These are phyloP conservation scores for Eulemur rubriventer DNA, from an alignment of 2,797 vertebrate species.

Conservation along the genomic window DNA sequence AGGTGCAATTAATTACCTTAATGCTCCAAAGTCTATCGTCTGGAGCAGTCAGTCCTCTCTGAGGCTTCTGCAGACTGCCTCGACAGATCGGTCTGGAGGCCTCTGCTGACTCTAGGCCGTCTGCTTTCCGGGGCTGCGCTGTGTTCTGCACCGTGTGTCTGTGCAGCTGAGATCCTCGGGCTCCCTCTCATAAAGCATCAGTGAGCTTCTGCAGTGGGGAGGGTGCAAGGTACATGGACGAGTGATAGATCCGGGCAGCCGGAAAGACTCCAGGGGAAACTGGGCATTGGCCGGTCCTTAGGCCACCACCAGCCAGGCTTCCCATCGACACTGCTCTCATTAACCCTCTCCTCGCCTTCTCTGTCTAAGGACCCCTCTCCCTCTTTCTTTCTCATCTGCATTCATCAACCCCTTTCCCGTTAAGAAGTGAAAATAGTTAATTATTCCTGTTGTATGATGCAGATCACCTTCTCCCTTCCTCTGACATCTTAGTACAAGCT, in stretches of 20 bases:
- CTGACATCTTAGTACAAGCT: neutral
- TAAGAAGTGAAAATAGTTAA: neutral
- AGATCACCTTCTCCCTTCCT: neutral
- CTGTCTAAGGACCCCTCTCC: neutral
- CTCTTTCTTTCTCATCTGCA: neutral
- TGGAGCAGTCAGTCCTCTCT: neutral
- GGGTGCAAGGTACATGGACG: neutral
- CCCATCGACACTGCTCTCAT: too few species aligned
- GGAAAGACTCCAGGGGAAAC: neutral
- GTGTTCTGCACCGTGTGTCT: neutral
- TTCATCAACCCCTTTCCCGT: neutral
- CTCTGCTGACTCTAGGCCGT: neutral
- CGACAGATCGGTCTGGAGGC: neutral
- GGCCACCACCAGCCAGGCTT: neutral
- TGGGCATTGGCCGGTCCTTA: neutral
- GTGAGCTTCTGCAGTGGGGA: neutral
- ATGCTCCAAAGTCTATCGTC: neutral
- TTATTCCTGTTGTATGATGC: neutral
- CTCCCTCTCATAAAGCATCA: neutral
- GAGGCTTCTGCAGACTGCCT: neutral
- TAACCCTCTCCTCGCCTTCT: neutral
- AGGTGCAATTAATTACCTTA: neutral
- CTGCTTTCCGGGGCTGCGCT: neutral
- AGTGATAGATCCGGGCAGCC: rapidly evolving
- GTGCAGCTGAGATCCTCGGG: neutral